Evolutionary conservation across 2,797 vertebrate species (phyloP).

Genomic region (Enteromius paludinosus): DNA sequence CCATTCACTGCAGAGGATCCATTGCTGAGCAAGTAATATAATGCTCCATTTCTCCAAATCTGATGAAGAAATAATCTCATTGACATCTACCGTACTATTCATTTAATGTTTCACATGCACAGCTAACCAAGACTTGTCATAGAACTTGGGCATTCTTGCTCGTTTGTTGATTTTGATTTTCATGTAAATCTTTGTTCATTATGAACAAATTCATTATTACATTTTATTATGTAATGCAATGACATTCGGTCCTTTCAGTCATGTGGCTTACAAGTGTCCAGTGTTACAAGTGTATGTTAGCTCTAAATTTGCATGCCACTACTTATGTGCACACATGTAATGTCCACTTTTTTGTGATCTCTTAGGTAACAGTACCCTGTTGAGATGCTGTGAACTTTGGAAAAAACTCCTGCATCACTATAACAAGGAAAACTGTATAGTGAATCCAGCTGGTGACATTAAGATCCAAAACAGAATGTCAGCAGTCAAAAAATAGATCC

Average conservation of each 20-base stretch:
- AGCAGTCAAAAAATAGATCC: no score
- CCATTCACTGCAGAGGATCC: background rate
- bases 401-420: constrained; percentile 37
- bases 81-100: background rate
- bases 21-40: background rate
- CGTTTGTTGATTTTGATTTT: no score
- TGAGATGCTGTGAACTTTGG: constrained; percentile 47
- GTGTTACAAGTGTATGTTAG: background rate
- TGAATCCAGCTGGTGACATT: constrained; percentile 38
- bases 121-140: background rate
- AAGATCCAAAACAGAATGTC: background rate
- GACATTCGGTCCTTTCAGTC: background rate
- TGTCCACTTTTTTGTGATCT: background rate
- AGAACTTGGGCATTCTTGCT: no score
- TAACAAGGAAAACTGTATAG: background rate
- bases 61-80: background rate
- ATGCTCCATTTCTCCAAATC: background rate
- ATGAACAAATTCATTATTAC: no score
- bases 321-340: background rate
- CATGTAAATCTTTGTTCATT: no score
- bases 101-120: background rate
- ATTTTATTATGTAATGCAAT: background rate
- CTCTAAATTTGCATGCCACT: background rate
- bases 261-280: background rate
- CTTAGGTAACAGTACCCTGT: constrained; percentile 46